Base-by-base conservation (phyloP, 2,888 invertebrate genomes). In the Macrophya annulata region DNA sequence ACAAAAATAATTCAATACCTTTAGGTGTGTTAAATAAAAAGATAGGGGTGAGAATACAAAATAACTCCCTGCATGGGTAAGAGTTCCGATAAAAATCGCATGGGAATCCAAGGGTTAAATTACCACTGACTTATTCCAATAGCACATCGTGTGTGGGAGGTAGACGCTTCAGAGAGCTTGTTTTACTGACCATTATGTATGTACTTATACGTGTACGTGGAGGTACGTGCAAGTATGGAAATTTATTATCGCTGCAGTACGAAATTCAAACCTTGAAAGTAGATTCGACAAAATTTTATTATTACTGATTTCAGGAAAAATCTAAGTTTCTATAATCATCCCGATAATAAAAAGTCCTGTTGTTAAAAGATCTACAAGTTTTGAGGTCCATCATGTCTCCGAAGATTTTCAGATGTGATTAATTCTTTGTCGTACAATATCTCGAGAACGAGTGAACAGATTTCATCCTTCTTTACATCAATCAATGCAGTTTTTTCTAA, bases 71-170 rank as follows among this genome's bases (percentile, higher is more conserved):
- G 21, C 40, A 21, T 9, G n/a, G 55, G 55, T n/a, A 8, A 55
- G 31, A 55, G 51, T 17, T 15, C 77, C 55, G 77, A 77, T 77
- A 17, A 31, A 55, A 77, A 55, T 55, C 77, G 48, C 55, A 37
- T 37, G 55, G 77, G 77, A 77, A 77, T 77, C 31, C 10, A 77
- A 55, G 77, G 77, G 77, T 77, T 55, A 77, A 55, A 51, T 77
- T 77, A 77, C 55, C 77, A 55, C 43, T n/a, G 77, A 55, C 55
- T 77, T 77, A 55, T 77, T 51, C 77, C n/a, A 55, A 55, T 77
- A 15, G 51, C 37, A 37, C 37, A 1, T 31, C 43, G 37, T 55
- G 31, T 31, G n/a, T 31, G 37, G 55, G 55, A 77, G 48, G n/a
- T 31, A 31, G 55, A 6, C n/a, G 55, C 2, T 77, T 77, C 77